Evolutionary conservation across 2,797 vertebrate species (phyloP).

Genomic region (Gila robusta): DNA sequence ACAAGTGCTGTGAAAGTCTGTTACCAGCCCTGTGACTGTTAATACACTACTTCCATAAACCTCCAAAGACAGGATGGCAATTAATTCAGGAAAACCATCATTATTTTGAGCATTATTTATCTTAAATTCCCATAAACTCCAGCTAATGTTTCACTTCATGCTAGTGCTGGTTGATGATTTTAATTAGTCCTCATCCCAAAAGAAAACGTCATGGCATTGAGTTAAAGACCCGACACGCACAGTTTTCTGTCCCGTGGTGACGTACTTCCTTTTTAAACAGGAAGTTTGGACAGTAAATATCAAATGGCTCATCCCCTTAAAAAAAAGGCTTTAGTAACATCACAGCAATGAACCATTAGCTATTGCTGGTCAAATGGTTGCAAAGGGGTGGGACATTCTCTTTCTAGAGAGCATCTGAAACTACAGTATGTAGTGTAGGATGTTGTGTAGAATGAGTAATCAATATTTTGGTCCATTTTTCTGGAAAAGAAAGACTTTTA

Average conservation of each 20-base stretch:
- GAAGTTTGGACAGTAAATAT: background rate
- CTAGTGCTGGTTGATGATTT: slow-evolving; percentile 4
- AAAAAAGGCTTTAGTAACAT: background rate
- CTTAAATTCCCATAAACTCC: slow-evolving; percentile 29
- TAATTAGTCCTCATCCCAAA: slow-evolving; percentile 34
- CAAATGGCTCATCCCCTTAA: background rate
- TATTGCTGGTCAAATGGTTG: background rate
- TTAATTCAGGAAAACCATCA: slow-evolving; percentile 58
- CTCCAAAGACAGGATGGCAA: slow-evolving; percentile 49
- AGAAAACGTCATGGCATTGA: background rate
- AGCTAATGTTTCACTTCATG: slow-evolving; percentile 37
- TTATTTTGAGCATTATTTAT: slow-evolving; percentile 60
- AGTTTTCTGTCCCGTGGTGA: background rate
- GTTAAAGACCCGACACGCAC: background rate
- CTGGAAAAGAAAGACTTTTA: background rate
- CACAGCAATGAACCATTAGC: background rate
- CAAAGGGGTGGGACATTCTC: background rate
- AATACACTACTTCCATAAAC: slow-evolving; percentile 51
- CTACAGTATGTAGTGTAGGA: background rate
- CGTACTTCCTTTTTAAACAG: background rate
- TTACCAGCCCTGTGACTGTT: slow-evolving; percentile 53
- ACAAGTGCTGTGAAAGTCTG: slow-evolving; percentile 53
- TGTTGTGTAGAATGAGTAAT: background rate
- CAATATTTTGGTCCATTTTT: background rate
- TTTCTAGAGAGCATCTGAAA: background rate